These are phyloP conservation scores for Hyperoodon ampullatus DNA, from an alignment of 2,113 vertebrate species.

Conservation along the genomic window DNA sequence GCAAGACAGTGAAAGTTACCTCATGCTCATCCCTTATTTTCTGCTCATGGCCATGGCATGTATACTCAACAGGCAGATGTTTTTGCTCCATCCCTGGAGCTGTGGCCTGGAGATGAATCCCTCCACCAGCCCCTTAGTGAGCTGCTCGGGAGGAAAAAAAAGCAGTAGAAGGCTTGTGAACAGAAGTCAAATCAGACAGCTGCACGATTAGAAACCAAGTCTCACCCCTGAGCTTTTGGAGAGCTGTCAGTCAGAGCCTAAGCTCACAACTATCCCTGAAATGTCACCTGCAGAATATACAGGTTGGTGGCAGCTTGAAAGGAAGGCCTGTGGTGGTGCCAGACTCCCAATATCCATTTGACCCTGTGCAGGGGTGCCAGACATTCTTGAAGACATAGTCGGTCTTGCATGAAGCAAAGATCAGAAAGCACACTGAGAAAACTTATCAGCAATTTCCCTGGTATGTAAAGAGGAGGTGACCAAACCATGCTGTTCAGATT, in stretches of 20 bases:
- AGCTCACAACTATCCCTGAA: neutral
- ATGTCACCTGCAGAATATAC: too few relatives aligned
- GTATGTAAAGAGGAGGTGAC: neutral
- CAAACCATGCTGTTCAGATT: accelerated
- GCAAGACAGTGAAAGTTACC: constrained; percentile 21
- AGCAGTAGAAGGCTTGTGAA: neutral
- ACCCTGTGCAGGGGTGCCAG: too few relatives aligned
- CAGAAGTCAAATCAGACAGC: neutral
- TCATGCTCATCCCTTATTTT: neutral
- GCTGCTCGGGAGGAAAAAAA: too few relatives aligned
- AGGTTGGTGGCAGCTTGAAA: neutral
- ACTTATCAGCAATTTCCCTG: neutral
- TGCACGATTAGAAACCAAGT: neutral
- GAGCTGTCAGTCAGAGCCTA: neutral
- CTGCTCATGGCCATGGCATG: neutral
- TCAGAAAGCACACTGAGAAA: neutral
- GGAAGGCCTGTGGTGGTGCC: neutral
- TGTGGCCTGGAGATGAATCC: neutral
- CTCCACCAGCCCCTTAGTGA: neutral
- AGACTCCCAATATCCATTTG: neutral
- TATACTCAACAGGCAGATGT: neutral
- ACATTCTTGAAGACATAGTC: neutral
- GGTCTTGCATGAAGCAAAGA: neutral
- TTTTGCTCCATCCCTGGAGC: neutral
- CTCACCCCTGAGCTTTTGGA: accelerated